phyloP scores from a whole-genome alignment of 2,113 vertebrate species.

The Tetrax tetrax region DNA sequence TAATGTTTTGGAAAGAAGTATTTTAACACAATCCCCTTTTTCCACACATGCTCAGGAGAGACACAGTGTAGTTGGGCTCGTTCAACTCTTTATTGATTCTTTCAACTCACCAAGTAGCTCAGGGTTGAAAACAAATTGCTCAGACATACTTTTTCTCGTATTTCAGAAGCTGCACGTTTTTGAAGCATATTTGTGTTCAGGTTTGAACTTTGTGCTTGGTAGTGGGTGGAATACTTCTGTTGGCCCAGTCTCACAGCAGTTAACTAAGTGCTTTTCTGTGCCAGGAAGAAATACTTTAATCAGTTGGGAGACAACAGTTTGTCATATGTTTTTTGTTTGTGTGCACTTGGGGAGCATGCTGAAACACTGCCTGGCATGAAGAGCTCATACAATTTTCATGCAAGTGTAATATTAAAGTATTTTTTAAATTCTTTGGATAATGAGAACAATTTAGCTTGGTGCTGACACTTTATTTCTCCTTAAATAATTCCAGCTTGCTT shows the following conservation, averaged over 20 bases:
- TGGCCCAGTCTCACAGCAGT: constrained; percentile 30
- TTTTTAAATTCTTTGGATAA: constrained; percentile 48
- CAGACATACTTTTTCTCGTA: neutral
- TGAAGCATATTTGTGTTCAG: neutral
- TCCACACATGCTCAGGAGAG: neutral
- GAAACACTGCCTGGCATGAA: constrained; percentile 62
- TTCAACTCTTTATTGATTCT: neutral
- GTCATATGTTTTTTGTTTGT: constrained; percentile 71
- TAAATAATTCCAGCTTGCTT: constrained; percentile 51
- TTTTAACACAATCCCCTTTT: neutral
- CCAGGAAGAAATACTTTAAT: constrained; percentile 71
- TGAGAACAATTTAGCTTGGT: constrained; percentile 46
- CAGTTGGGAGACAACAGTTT: constrained; percentile 60
- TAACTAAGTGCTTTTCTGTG: constrained; percentile 62
- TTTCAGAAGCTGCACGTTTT: constrained; percentile 30
- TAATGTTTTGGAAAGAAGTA: neutral
- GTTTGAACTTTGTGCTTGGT: constrained; percentile 67
- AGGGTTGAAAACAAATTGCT: constrained; percentile 20
- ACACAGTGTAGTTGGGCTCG: neutral
- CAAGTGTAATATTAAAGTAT: constrained; percentile 40
- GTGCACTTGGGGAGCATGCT: constrained; percentile 44
- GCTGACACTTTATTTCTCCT: constrained; percentile 57
- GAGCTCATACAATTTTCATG: constrained; percentile 50
- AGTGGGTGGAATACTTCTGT: constrained; percentile 62
- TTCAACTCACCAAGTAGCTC: neutral